These are phyloP conservation scores for Cettia cetti DNA, from an alignment of 2,113 vertebrate species.

Conservation along the genomic window DNA sequence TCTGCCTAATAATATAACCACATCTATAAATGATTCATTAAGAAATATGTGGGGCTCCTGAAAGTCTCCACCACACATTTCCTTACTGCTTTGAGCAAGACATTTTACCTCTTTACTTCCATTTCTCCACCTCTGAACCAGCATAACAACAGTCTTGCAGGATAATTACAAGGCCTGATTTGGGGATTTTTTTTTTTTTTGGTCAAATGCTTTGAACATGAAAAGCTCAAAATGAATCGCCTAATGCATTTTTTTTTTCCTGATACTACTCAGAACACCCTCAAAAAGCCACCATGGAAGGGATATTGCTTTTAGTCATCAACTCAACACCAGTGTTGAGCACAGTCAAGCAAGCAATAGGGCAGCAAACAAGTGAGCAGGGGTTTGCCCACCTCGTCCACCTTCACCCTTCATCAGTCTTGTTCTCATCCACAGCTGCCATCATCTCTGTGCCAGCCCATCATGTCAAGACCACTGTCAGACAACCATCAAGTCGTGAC, in stretches of 20 bases:
- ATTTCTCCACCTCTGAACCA: conserved; percentile 29
- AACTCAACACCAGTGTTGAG: background rate
- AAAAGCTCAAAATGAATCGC: background rate
- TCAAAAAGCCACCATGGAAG: background rate
- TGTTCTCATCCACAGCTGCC: background rate
- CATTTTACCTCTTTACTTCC: conserved; percentile 30
- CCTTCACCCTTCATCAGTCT: background rate
- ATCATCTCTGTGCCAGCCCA: background rate
- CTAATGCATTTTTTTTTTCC: background rate
- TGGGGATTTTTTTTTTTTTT: background rate
- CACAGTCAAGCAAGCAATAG: background rate
- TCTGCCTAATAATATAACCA: conserved; percentile 23
- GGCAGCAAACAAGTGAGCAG: background rate
- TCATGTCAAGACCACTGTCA: background rate
- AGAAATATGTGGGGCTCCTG: conserved; percentile 36
- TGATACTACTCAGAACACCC: background rate
- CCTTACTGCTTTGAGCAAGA: background rate
- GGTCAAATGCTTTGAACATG: background rate
- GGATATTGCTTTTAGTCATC: background rate
- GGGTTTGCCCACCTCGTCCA: background rate
- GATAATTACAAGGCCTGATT: background rate
- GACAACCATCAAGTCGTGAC: background rate
- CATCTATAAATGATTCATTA: conserved; percentile 48
- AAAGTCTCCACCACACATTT: conserved; percentile 52
- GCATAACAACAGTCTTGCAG: background rate